phyloP scores from a whole-genome alignment of 2,113 vertebrate genomes.

The Lucifuga dentata region DNA sequence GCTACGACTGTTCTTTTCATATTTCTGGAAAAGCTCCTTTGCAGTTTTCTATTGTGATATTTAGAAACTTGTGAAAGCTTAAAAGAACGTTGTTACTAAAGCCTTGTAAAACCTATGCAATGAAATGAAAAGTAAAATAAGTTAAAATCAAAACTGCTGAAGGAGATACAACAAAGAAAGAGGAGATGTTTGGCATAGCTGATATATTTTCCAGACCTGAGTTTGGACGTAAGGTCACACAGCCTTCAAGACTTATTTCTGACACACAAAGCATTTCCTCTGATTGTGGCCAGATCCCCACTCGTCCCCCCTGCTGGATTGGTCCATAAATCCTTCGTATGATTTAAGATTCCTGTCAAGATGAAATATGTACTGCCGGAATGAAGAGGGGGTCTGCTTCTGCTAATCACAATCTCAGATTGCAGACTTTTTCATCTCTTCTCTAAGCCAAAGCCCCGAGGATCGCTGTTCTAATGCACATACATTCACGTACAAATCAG shows the following conservation, averaged over 20 bases:
- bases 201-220: conserved; percentile 41
- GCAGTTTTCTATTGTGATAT: not conserved
- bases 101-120: too few relatives aligned
- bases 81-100: not conserved
- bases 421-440: conserved; percentile 11
- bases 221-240: conserved; percentile 24
- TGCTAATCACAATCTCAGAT: conserved; percentile 18
- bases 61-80: not conserved
- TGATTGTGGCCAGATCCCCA: conserved; percentile 59
- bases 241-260: conserved; percentile 29
- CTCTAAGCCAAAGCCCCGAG: conserved; percentile 9
- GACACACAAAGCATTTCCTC: conserved; percentile 65
- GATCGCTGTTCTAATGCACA: conserved; percentile 26
- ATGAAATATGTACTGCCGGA: conserved; percentile 60
- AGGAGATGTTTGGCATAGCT: not conserved
- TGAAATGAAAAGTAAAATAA: conserved; percentile 1
- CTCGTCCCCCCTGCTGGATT: conserved; percentile 32
- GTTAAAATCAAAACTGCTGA: not conserved
- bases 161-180: not conserved
- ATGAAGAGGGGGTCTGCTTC: conserved; percentile 13
- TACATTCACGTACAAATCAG: conserved; percentile 38
- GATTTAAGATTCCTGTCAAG: conserved; percentile 69
- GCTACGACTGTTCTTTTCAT: too few relatives aligned
- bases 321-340: conserved; percentile 35
- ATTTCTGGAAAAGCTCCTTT: too few relatives aligned